Base-by-base conservation (phyloP, 2,888 invertebrate genomes). In the Hesperia comma region DNA sequence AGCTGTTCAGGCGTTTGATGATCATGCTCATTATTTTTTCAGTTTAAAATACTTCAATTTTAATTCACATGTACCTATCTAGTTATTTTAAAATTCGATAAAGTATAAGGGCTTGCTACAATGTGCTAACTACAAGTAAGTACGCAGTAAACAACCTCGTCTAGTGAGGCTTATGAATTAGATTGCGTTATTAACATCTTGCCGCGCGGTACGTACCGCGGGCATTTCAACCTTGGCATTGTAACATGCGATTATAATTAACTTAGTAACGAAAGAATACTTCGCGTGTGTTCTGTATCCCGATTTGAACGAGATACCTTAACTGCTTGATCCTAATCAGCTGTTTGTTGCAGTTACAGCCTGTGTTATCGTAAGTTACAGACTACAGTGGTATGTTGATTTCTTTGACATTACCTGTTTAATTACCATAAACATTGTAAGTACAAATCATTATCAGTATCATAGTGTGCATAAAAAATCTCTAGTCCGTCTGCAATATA, bases 181-280 rank as follows among this genome's bases (percentile, higher is more conserved):
- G 41, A 43, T 57, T 43, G 57, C 41, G 14, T n/a, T 57, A 56
- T 40, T 56, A 57, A 41, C 57, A 40, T 46, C 43, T 37, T n/a
- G n/a, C 21, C 26, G n/a, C 21, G 19, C 21, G 41, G n/a, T 17
- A 19, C 15, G n/a, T n/a, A n/a, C 17, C 6, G 6, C 41, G 15
- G n/a, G 19, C 58, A 32, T n/a, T 1, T 2, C 14, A 61, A 51
- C 68, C 68, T 68, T 68, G 68, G 68, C 68, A 68, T 68, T 68
- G 68, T 51, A 62, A 40, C 68, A 63, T 53, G 68, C 68, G 12
- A 62, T 62, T 62, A 37, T 68, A 67, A 55, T 53, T 53, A 49
- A 58, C 51, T 43, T 33, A 51, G 51, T 51, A 58, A 58, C 17
- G 54, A 21, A 57, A 32, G 46, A 61, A 56, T 67, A 55, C 49